These are phyloP conservation scores for Bolborhynchus lineola DNA, from an alignment of 2,113 vertebrate species.

Conservation along the genomic window DNA sequence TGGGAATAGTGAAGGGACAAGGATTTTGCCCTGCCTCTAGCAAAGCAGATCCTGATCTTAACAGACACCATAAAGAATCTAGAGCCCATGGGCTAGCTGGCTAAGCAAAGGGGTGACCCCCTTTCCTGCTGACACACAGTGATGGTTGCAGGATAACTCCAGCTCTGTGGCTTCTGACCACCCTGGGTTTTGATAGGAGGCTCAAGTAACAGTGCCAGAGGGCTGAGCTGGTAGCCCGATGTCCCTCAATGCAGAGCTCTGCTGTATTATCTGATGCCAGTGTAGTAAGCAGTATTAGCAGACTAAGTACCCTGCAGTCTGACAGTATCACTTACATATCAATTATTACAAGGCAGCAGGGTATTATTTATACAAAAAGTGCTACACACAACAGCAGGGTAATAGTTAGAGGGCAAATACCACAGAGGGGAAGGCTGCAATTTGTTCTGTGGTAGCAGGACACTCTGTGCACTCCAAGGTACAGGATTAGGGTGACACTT, in stretches of 20 bases:
- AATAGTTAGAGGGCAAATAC: constrained; percentile 43
- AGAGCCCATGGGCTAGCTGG: not conserved
- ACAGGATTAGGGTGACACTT: constrained; percentile 30
- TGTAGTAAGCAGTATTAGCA: not conserved
- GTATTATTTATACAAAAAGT: constrained; percentile 32
- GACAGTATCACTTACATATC: not conserved
- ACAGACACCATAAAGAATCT: not conserved
- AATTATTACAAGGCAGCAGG: constrained; percentile 2
- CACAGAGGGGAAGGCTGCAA: constrained; percentile 4
- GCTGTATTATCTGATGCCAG: not conserved
- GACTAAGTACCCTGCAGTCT: not conserved
- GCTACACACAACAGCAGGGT: constrained; percentile 6
- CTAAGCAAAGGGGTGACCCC: not conserved
- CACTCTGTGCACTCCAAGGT: not conserved
- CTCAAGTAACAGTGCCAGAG: not conserved
- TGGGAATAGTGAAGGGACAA: not conserved
- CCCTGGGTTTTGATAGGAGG: not conserved
- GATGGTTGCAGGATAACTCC: not conserved
- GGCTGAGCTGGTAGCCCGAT: not conserved
- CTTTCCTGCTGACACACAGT: not conserved
- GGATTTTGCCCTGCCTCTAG: not conserved
- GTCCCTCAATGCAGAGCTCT: not conserved
- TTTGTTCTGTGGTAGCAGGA: constrained; percentile 33
- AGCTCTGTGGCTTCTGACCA: not conserved
- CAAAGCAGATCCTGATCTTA: not conserved